phyloP scores from a whole-genome alignment of 2,113 vertebrate genomes.

The Megaceryle maxima region DNA sequence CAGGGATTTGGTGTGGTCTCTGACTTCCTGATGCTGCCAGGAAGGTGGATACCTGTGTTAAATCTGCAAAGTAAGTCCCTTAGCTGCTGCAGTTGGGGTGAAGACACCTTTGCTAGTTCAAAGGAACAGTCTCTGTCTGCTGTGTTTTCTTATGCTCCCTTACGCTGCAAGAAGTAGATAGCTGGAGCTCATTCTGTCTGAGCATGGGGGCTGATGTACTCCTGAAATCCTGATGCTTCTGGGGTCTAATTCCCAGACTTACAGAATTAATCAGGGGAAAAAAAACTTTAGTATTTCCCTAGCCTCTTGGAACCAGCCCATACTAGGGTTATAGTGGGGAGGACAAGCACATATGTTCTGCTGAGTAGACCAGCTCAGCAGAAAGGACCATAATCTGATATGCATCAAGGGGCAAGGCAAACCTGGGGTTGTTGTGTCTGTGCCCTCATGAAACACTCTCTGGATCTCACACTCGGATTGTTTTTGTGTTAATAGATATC shows the following conservation, averaged over 20 bases:
- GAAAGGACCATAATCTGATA: neutral
- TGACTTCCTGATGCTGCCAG: neutral
- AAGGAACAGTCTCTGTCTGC: neutral
- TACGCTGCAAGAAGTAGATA: neutral
- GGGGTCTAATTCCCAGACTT: neutral
- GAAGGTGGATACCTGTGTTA: neutral
- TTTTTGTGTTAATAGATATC: neutral
- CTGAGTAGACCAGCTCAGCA: neutral
- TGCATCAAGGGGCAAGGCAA: neutral
- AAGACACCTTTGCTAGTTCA: neutral
- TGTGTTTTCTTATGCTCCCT: neutral
- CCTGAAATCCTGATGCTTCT: neutral
- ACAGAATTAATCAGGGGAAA: neutral
- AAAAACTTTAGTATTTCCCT: neutral
- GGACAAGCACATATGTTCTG: neutral
- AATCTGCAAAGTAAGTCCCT: neutral
- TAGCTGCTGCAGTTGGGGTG: neutral
- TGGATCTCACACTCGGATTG: neutral
- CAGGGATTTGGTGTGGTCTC: neutral
- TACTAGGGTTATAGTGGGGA: neutral
- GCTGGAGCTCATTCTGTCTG: neutral
- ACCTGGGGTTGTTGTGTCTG: neutral
- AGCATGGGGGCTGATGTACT: neutral
- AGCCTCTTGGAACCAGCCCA: neutral
- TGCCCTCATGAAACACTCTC: neutral